A percentile compares a stretch with the other conserved stretches of the same genome.
phyloP scores from a whole-genome alignment of 2,888 invertebrate species.

The Andricus curvator region DNA sequence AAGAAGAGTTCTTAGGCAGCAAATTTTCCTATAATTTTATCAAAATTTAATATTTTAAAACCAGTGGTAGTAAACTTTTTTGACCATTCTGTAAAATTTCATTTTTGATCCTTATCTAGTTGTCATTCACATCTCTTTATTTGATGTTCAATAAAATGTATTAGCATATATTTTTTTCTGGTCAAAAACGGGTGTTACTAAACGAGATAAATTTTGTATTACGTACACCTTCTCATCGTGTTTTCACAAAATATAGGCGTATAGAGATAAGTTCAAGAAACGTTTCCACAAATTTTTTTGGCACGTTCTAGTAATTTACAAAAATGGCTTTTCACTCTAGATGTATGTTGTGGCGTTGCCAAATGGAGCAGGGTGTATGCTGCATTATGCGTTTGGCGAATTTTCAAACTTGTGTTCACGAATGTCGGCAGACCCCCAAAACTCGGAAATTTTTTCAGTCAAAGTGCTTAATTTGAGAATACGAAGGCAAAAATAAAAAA shows the following conservation, averaged over 20 bases:
- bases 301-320: conserved; percentile 15
- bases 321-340: conserved; percentile 21
- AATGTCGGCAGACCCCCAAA: background rate
- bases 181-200: no score
- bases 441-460: background rate
- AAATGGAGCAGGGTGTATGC: conserved; percentile 17
- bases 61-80: no score
- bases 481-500: background rate
- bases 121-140: no score
- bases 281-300: conserved; percentile 9
- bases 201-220: background rate
- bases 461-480: background rate
- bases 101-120: no score
- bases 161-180: no score
- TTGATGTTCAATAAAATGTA: no score
- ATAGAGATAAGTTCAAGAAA: conserved; percentile 17
- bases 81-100: no score
- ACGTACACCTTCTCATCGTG: background rate
- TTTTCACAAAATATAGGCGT: background rate
- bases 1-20: no score
- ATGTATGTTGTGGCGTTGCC: conserved; percentile 25
- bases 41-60: no score
- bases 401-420: background rate
- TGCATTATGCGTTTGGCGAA: conserved; percentile 25
- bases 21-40: no score